Conservation (phyloP, 2,113 vertebrate species). For the Pycnonotus jocosus region DNA sequence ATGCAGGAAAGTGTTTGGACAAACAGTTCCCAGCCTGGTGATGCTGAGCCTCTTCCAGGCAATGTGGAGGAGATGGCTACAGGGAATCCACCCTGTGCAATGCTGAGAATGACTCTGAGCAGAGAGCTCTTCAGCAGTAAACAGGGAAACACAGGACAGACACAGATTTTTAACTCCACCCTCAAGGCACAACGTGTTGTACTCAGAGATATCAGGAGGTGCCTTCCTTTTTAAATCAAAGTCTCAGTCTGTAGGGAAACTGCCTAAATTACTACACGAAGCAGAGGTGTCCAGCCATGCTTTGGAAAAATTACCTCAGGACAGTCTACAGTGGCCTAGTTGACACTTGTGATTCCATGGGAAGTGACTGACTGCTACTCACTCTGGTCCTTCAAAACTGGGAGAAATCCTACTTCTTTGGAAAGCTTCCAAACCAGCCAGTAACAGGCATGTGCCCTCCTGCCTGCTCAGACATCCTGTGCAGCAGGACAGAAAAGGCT, state of each 20-base stretch:
- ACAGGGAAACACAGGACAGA: neutral
- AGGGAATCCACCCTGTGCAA: neutral
- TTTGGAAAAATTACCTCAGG: neutral
- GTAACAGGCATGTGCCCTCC: neutral
- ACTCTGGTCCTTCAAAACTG: neutral
- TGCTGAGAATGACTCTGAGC: neutral
- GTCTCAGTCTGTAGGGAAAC: neutral
- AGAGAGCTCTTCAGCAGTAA: neutral
- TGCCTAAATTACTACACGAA: neutral
- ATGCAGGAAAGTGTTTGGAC: neutral
- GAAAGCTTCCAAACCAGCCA: neutral
- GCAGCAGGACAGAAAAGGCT: neutral
- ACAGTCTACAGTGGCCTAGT: neutral
- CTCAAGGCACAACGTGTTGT: fast-evolving
- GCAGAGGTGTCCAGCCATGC: neutral
- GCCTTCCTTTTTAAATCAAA: neutral
- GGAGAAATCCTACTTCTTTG: neutral
- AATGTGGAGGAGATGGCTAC: neutral
- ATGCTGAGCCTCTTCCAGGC: neutral
- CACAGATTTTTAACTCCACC: neutral
- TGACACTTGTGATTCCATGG: neutral
- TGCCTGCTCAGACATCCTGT: neutral
- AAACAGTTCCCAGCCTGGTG: neutral
- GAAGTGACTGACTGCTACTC: neutral
- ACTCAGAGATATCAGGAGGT: neutral